A percentile compares a stretch with the other conserved stretches of the same genome.
phyloP scores from a whole-genome alignment of 2,888 invertebrate species.

The Boloria selene region DNA sequence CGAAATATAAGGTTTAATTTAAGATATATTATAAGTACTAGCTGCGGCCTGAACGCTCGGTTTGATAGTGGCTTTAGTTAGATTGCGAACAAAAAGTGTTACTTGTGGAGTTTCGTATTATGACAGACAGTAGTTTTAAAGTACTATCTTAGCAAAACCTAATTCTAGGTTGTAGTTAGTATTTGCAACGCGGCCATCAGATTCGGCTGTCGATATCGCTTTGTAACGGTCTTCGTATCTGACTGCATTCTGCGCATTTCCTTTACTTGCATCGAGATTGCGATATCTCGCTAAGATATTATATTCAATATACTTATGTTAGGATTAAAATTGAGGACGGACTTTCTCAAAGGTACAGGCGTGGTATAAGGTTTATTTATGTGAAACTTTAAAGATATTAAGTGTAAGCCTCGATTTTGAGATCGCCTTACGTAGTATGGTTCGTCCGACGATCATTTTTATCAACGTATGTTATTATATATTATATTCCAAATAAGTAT shows the following conservation, averaged over 20 bases:
- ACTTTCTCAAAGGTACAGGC: slow-evolving; percentile 29
- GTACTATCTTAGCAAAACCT: slow-evolving; percentile 30
- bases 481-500: no score
- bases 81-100: slow-evolving; percentile 21
- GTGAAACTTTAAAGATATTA: no score
- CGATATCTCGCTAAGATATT: slow-evolving; percentile 38
- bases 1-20: slow-evolving; percentile 1
- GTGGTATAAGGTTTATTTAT: background rate
- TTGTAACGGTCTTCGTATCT: slow-evolving; percentile 72
- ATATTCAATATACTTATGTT: slow-evolving; percentile 35
- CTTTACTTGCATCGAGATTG: slow-evolving; percentile 53
- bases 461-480: no score
- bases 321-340: slow-evolving; percentile 27
- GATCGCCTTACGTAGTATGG: no score
- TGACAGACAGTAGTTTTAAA: slow-evolving; percentile 20
- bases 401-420: no score
- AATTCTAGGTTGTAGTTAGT: slow-evolving; percentile 61
- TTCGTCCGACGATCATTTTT: no score
- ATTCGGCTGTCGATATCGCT: slow-evolving; percentile 70
- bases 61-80: slow-evolving; percentile 18
- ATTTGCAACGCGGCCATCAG: slow-evolving; percentile 77
- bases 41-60: background rate
- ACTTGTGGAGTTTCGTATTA: slow-evolving; percentile 18
- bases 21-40: slow-evolving; percentile 3
- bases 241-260: slow-evolving; percentile 67